Base-by-base conservation (phyloP, 2,888 invertebrate species). In the Rhorus exstirpatorius region DNA sequence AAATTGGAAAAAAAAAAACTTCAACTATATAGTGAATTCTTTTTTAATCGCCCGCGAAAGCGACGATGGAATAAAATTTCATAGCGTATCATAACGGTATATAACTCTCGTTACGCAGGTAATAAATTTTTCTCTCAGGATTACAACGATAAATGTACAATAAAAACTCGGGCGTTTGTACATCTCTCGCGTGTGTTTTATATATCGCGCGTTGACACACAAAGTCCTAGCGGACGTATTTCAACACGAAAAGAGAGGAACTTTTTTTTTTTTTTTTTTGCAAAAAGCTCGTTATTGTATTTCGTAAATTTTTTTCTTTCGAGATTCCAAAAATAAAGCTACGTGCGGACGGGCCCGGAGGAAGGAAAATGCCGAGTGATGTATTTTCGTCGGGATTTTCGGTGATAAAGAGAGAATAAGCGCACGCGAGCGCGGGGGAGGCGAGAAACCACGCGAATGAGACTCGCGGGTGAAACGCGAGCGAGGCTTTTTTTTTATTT, bases 311-410 rank as follows among this genome's bases (percentile, higher is more conserved):
- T 67, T 31, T 63, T 24, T n/a, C n/a, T 31, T 6, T 60, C 81
- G 46, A 58, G 61, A 68, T 77, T 77, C 77, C 77, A 53, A 81
- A 77, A 81, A 81, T 81, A 81, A 53, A 68, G 24, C 12, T 44
- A 74, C 38, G 38, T 65, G n/a, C n/a, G n/a, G 21, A 72, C 51
- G 67, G 24, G 8, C 41, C 14, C 41, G 55, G 41, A 41, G 41
- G 21, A 21, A 14, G 35, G 65, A 21, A 63, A n/a, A 63, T 26
- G 63, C 60, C 24, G 60, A 35, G 77, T 35, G 71, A 68, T n/a
- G n/a, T 74, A 81, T 81, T 81, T 81, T 81, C 68, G 71, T 81
- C 81, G n/a, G 65, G 17, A 14, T 65, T 67, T 51, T 65, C 19
- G 46, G 61, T 61, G 61, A 24, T 44, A 31, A 24, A 19, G 14